phyloP scores from a whole-genome alignment of 35 echinoderm and acorn worm species.

The Stichopus chloronotus region DNA sequence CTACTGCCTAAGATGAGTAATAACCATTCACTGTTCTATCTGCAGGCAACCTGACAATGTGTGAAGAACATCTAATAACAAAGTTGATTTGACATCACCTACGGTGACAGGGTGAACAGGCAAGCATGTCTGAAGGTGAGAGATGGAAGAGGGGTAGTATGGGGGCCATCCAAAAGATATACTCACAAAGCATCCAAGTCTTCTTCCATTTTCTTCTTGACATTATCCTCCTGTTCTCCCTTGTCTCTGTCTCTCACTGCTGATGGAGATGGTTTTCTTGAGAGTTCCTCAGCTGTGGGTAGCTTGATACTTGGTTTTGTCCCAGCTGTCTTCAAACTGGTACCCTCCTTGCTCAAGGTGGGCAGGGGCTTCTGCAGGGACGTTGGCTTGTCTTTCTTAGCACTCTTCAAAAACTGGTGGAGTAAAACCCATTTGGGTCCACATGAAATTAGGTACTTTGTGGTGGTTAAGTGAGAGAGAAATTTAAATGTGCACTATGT shows the following conservation, averaged over 20 bases:
- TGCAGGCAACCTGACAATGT: no score
- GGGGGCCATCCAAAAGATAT: neutral
- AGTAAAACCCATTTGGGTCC: neutral
- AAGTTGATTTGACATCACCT: no score
- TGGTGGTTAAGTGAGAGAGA: neutral
- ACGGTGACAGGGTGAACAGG: no score
- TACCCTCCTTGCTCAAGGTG: neutral
- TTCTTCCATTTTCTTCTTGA: conserved; percentile 43
- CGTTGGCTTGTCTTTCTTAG: conserved; percentile 69
- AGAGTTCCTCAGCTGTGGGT: conserved; percentile 37
- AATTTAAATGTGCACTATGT: no score
- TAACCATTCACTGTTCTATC: no score
- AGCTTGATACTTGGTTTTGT: neutral
- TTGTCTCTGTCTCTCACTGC: conserved; percentile 5
- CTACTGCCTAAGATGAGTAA: no score
- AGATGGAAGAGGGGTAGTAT: no score
- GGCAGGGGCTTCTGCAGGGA: neutral
- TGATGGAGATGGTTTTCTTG: neutral
- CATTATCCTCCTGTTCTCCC: conserved; percentile 47
- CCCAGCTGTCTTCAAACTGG: neutral
- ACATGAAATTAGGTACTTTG: neutral
- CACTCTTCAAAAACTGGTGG: conserved; percentile 81
- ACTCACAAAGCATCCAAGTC: conserved; percentile 48
- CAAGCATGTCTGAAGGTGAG: no score
- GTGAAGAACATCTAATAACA: no score